Base-by-base conservation (phyloP, 2,113 vertebrate species). In the Dromaius novaehollandiae region DNA sequence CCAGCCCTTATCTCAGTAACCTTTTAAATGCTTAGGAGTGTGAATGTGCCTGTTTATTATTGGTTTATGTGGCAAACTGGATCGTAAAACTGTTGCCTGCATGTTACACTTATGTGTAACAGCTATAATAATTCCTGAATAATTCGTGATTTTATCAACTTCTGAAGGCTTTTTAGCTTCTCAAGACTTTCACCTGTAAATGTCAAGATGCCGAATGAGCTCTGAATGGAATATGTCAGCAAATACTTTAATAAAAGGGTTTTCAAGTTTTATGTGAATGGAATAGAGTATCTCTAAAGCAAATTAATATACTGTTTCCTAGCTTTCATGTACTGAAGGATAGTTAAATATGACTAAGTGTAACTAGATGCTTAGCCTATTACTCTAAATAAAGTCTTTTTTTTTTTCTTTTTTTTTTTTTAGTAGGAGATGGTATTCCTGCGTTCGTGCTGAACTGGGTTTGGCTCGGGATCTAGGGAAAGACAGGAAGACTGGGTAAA, bases 91-190 rank as follows among this genome's bases (percentile, higher is more conserved):
- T 18, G 34, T 25, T 50, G 16, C 32, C 69, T 60, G 53, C 50
- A 17, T 16, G 1, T 66, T 46, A 34, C 1, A 1, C 26, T 3
- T 36, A 7, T 50, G 1, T 26, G 24, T 40, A 28, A 4, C 11
- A 83, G 17, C 17, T 86, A 40, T 74, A 42, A 13, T 44, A 70
- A 70, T 56, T 88, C 18, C 40, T 2, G 18, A 46, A 26, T 34
- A 40, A 26, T 4, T 7, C 2, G 46, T 40, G 44, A 12, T 32
- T 55, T 28, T 32, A 17, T 56, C 55, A 56, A 56, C 28, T 90
- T 91, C 3, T 1, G 48, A 38, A 86, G 40, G 32, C 10, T 63
- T 86, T 70, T 4, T 13, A n/a, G 51, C 50, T 81, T 74, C 60
- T 96, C 56, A 40, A 14, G 64, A 9, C 22, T 55, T 63, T 79